A percentile compares a stretch with the other conserved stretches of the same genome.
Evolutionary conservation across 1,140 invertebrate species (phyloP).

Genomic region (Drusus annulatus): DNA sequence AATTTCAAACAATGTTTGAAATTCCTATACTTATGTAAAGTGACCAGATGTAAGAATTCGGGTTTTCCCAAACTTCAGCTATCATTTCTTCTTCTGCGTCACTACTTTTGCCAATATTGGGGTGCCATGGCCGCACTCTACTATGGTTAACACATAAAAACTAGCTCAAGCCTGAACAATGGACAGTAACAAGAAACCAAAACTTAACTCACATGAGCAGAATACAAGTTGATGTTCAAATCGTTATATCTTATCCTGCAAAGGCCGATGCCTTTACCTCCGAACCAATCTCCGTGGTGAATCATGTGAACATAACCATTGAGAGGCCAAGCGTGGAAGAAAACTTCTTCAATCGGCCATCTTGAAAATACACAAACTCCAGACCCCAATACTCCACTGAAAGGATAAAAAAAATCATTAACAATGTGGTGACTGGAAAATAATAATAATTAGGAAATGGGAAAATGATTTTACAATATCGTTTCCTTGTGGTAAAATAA

Average conservation of each 20-base stretch:
- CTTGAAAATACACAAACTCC: slow-evolving; percentile 93
- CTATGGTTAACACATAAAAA: no score
- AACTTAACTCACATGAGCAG: slow-evolving; percentile 86
- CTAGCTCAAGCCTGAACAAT: not conserved
- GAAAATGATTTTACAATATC: no score
- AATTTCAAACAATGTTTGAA: no score
- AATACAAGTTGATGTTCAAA: slow-evolving; percentile 87
- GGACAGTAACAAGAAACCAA: slow-evolving; percentile 13
- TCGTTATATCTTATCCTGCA: slow-evolving; percentile 81
- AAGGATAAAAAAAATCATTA: not conserved
- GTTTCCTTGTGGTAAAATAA: no score
- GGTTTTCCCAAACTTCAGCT: no score
- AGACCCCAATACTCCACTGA: slow-evolving; percentile 93
- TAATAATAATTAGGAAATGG: no score
- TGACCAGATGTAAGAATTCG: not conserved
- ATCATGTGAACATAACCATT: slow-evolving; percentile 98
- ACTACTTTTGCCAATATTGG: no score
- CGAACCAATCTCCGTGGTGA: slow-evolving; percentile 98
- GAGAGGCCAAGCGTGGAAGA: slow-evolving; percentile 94
- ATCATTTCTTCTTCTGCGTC: no score
- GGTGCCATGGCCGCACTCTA: no score
- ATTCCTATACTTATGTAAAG: not conserved
- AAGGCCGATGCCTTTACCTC: slow-evolving; percentile 96
- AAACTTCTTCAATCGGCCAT: slow-evolving; percentile 88
- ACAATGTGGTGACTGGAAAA: no score